Conservation (phyloP, 2,888 invertebrate genomes). For the Schizotus pectinicornis region DNA sequence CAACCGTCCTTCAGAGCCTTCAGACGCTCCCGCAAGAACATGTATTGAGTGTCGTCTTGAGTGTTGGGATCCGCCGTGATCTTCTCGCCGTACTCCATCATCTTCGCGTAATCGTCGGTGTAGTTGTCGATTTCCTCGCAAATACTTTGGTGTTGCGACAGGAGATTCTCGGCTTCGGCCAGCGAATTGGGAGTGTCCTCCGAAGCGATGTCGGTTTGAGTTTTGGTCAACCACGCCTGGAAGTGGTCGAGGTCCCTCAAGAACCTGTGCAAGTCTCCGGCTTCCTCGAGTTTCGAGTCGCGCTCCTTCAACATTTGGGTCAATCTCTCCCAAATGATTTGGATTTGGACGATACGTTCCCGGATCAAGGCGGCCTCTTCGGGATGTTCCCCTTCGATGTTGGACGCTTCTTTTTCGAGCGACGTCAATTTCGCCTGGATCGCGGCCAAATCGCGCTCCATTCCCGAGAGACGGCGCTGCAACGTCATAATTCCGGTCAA, state of each 20-base stretch:
- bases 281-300: conserved; percentile 97
- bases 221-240: conserved; percentile 98
- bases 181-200: conserved; percentile 93
- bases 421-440: conserved; percentile 97
- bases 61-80: conserved; percentile 87
- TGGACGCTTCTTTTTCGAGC: conserved; percentile 90
- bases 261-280: conserved; percentile 97
- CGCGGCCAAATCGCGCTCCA: conserved; percentile 98
- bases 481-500: conserved; percentile 98
- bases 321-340: conserved; percentile 90
- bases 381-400: conserved; percentile 92
- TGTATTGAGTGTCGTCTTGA: conserved; percentile 98
- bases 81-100: conserved; percentile 99
- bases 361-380: conserved; percentile 91
- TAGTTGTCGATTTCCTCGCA: conserved; percentile 99
- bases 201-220: conserved; percentile 98
- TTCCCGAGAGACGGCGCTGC: conserved; percentile 88
- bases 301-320: conserved; percentile 96
- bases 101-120: conserved; percentile 92
- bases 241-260: conserved; percentile 98
- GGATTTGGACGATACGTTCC: conserved; percentile 90
- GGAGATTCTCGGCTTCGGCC: conserved; percentile 94
- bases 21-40: conserved; percentile 98
- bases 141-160: conserved; percentile 97
- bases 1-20: conserved; percentile 99